Conservation (phyloP, 37 sponge, comb jelly and placozoan genomes). For the Halisarca cf. caerulea region DNA sequence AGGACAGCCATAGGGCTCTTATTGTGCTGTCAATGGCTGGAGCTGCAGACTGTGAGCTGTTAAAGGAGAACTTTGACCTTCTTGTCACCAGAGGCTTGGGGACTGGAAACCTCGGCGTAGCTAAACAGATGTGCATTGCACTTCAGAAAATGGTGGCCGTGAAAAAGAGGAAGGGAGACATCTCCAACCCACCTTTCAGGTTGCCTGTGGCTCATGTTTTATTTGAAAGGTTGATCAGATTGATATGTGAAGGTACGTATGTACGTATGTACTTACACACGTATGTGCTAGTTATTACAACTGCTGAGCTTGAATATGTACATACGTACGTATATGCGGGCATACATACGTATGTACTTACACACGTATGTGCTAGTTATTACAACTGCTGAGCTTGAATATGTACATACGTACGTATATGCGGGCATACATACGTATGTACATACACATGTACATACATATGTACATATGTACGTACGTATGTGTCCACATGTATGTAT, state of each 20-base stretch:
- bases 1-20: conserved; percentile 24
- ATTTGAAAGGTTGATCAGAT: conserved; percentile 35
- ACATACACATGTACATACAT: no score
- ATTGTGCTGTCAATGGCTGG: conserved; percentile 56
- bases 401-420: no score
- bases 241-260: conserved; percentile 19
- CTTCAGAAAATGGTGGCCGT: conserved; percentile 41
- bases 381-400: no score
- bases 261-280: not conserved
- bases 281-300: no score
- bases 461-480: no score
- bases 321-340: no score
- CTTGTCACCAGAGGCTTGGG: conserved; percentile 29
- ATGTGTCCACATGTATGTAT: no score
- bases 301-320: no score
- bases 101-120: conserved; percentile 45
- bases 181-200: not conserved
- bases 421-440: no score
- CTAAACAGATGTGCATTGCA: conserved; percentile 53
- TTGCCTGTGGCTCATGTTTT: conserved; percentile 48
- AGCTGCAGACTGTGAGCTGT: conserved; percentile 4
- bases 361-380: no score
- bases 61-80: conserved; percentile 37
- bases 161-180: conserved; percentile 7
- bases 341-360: no score